A percentile compares a stretch with the other conserved stretches of the same genome.
Evolutionary conservation across 1,140 invertebrate genomes (phyloP).

Genomic region (Ephestia elutella): DNA sequence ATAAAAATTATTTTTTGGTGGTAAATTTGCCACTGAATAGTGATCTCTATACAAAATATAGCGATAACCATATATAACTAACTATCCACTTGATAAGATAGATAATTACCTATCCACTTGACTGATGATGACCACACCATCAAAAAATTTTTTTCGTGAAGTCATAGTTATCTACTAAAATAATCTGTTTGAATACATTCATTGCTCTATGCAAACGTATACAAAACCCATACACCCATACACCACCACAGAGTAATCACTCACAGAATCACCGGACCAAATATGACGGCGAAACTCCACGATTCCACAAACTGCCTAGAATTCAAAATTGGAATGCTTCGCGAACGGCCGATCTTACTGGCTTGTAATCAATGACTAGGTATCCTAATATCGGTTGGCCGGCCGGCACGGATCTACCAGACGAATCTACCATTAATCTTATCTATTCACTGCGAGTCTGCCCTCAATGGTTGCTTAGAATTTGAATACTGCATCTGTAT

Average conservation of each 20-base stretch:
- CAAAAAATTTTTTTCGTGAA: no score
- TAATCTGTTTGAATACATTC: not conserved
- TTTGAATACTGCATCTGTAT: constrained; percentile 53
- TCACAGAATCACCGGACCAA: constrained; percentile 12
- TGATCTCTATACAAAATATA: no score
- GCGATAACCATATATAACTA: no score
- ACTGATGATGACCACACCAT: no score
- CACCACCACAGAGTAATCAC: constrained; percentile 9
- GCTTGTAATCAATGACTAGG: constrained; percentile 22
- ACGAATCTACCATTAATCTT: constrained; percentile 51
- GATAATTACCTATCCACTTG: no score
- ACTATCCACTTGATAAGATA: no score
- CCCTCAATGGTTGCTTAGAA: constrained; percentile 42
- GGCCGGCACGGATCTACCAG: constrained; percentile 34
- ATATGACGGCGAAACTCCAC: constrained; percentile 5
- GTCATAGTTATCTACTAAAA: no score
- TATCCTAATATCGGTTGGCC: constrained; percentile 25
- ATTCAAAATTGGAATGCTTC: not conserved
- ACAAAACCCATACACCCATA: not conserved
- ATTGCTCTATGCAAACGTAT: not conserved
- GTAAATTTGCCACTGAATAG: no score
- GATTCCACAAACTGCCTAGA: not conserved
- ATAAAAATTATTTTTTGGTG: no score
- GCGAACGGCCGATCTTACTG: constrained; percentile 5
- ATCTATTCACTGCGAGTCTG: constrained; percentile 52